These are phyloP conservation scores for Glandiceps talaboti DNA, from an alignment of 53 echinoderm and acorn worm species.

Conservation along the genomic window DNA sequence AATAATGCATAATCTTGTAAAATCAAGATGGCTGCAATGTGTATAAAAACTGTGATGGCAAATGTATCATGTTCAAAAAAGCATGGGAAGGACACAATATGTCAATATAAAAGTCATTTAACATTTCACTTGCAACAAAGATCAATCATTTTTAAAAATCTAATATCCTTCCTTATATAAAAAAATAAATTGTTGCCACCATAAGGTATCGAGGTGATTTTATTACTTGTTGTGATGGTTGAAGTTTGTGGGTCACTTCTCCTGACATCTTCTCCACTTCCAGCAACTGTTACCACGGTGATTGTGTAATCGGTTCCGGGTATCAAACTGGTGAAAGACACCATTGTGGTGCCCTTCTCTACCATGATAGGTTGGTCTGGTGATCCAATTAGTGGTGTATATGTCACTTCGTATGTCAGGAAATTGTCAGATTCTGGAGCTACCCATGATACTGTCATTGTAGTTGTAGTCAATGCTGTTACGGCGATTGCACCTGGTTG, in stretches of 20 bases:
- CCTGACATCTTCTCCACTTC: background rate
- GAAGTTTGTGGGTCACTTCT: background rate
- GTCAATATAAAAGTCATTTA: too few relatives aligned
- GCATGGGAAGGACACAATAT: too few relatives aligned
- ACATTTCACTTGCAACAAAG: too few relatives aligned
- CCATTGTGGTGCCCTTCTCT: background rate
- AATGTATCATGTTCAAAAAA: too few relatives aligned
- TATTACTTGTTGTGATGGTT: background rate
- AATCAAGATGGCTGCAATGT: too few relatives aligned
- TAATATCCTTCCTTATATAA: too few relatives aligned
- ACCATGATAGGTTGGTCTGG: background rate
- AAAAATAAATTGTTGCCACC: too few relatives aligned
- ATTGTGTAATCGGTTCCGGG: constrained; percentile 24
- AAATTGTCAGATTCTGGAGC: background rate
- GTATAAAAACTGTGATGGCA: too few relatives aligned
- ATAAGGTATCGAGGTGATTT: too few relatives aligned
- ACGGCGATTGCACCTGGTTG: background rate
- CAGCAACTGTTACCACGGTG: constrained; percentile 21
- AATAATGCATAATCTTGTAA: too few relatives aligned
- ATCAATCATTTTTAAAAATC: too few relatives aligned
- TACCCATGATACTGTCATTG: background rate
- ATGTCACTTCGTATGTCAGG: background rate
- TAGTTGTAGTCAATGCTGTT: background rate
- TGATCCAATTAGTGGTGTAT: background rate
- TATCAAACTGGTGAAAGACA: constrained; percentile 18